Percentiles rank a stretch among this genome's conserved stretches.
Conservation (phyloP, 2,113 vertebrate genomes). For the Nettapus auritus region DNA sequence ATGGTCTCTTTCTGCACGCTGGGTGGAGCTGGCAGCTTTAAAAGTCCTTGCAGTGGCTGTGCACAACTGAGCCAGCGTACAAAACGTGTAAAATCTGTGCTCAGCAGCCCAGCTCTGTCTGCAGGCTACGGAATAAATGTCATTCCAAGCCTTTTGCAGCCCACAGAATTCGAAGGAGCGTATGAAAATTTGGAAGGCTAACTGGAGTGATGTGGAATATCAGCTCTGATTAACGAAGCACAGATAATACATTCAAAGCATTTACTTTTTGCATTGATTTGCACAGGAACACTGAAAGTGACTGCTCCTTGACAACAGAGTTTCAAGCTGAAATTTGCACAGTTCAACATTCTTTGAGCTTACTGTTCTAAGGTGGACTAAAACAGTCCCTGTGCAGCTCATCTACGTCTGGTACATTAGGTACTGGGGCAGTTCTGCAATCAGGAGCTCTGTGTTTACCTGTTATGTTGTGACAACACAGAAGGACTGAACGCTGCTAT, state of each 20-base stretch:
- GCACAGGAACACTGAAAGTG: background rate
- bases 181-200: background rate
- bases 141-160: background rate
- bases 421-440: background rate
- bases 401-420: background rate
- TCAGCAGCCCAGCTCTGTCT: background rate
- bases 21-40: slow-evolving; percentile 13
- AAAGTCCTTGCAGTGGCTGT: background rate
- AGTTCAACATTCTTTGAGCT: background rate
- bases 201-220: background rate
- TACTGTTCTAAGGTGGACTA: background rate
- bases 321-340: background rate
- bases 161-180: background rate
- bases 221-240: background rate
- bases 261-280: background rate
- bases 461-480: background rate
- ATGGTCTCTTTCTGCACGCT: slow-evolving; percentile 19
- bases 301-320: background rate
- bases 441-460: background rate
- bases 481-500: background rate
- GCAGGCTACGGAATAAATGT: background rate
- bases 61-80: background rate
- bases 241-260: background rate
- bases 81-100: background rate
- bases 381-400: background rate